Conservation (phyloP, 2,888 invertebrate species). For the Microctonus brassicae region DNA sequence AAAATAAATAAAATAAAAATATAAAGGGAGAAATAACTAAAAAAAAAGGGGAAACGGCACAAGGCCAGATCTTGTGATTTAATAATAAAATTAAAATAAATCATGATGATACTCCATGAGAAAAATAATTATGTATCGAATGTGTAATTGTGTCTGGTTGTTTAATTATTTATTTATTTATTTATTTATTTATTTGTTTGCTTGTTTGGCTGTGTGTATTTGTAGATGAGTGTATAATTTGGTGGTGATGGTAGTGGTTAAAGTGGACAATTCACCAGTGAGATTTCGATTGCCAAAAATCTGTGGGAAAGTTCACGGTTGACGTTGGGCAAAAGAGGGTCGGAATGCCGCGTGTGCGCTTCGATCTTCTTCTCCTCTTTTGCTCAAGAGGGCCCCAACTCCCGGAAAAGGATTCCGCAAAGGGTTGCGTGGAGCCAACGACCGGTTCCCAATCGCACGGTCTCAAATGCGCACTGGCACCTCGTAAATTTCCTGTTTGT, state of each 20-base stretch:
- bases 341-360: constrained; percentile 41
- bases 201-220: neutral
- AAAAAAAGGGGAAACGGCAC: neutral
- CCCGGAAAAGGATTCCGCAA: constrained; percentile 23
- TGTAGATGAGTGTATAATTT: constrained; percentile 24
- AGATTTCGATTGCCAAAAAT: constrained; percentile 50
- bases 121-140: neutral
- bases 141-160: neutral
- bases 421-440: constrained; percentile 23
- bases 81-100: constrained; percentile 38
- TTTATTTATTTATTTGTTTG: neutral
- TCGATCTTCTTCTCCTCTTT: constrained; percentile 37
- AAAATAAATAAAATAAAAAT: neutral
- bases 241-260: too few relatives aligned
- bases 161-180: neutral
- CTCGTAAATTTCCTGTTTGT: constrained; percentile 43
- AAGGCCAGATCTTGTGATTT: neutral
- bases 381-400: constrained; percentile 2
- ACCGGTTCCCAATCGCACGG: constrained; percentile 44
- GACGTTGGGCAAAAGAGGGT: constrained; percentile 11
- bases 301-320: constrained; percentile 57
- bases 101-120: neutral
- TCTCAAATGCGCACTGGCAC: constrained; percentile 39
- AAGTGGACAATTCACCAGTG: constrained; percentile 34
- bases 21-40: neutral